Base-by-base conservation (phyloP, 2,888 invertebrate species). In the Microplitis deprimator region DNA sequence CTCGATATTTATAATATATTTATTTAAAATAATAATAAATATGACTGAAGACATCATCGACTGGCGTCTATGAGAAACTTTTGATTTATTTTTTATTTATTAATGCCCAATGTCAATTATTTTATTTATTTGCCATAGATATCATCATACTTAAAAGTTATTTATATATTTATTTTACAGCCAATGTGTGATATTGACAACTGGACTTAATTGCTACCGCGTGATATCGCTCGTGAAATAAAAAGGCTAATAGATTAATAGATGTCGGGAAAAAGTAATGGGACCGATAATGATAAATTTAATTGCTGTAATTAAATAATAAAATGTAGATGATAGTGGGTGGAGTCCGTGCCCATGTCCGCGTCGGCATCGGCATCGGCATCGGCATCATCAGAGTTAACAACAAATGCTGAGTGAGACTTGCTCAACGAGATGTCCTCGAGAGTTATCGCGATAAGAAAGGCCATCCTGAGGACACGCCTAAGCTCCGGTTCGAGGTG, bases 391-490 rank as follows among this genome's bases (percentile, higher is more conserved):
- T 50, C 50, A 13, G 50, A 50, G 50, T 13, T 50, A 50, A 13
- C 10, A 50, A 41, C 41, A 6, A 29, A 13, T 7, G 86, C 86
- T 86, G 85, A 85, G 86, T 88, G 86, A 88, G 77, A 75, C 80
- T 88, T 89, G 85, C 87, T 86, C 84, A 86, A 86, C 86, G 80
- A 84, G 87, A 89, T 88, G 89, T 89, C 88, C 89, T 88, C 89
- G 87, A 83, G 87, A 83, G 85, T 86, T 87, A 87, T 86, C 85
- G 82, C 84, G 88, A 88, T 88, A 87, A 88, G 87, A 87, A 74
- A 88, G 87, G 87, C 86, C 88, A 88, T 88, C 88, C 86, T 87
- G 85, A 87, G 87, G 88, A 89, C 87, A 88, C 85, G 85, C 86
- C 85, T 83, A 81, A 84, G 80, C 84, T 84, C 80, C 82, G 81